Base-by-base conservation (phyloP, 1,140 invertebrate species). In the Brachionus paranguensis region DNA sequence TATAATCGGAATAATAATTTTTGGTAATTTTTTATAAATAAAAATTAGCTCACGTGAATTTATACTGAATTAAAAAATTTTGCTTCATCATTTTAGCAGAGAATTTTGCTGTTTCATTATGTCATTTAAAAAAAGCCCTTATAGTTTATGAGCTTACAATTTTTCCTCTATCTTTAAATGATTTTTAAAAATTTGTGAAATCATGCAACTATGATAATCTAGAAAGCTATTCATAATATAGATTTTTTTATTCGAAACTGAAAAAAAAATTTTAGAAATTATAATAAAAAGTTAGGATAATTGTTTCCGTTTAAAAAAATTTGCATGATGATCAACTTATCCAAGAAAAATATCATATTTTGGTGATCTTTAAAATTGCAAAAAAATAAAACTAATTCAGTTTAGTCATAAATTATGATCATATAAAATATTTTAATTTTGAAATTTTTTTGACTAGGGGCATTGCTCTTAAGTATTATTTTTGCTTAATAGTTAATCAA, bases 371-470 rank as follows among this genome's bases (percentile, higher is more conserved):
- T 33, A 14, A 68, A 14, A 68, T 68, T 33, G 12, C 27, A 41
- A 68, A 14, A 68, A 24, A 6, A 33, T 68, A 41, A 68, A 68
- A 68, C 8, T 24, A 14, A 24, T 68, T 33, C 20, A 33, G 33
- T 29, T 37, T 33, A 33, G 27, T 72, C 68, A 72, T 72, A 72
- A 72, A 72, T 72, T 72, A 72, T 72, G 68, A 72, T 72, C 29
- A 72, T 72, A 72, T 72, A 72, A 17, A 43, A 72, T 43, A 43
- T 72, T 41, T 72, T 29, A 68, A 68, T 68, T 68, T 41, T 10
- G 29, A 33, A 33, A 14, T 70, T 12, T 72, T 72, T 41, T 41
- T 41, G 17, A 43, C 27, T 60, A 20, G 68, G 68, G 68, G 14
- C 17, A 72, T 72, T 43, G 7, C 43, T 72, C 12, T 20, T 8